Base-by-base conservation (phyloP, 1,140 invertebrate genomes). In the Branchinecta lynchi region DNA sequence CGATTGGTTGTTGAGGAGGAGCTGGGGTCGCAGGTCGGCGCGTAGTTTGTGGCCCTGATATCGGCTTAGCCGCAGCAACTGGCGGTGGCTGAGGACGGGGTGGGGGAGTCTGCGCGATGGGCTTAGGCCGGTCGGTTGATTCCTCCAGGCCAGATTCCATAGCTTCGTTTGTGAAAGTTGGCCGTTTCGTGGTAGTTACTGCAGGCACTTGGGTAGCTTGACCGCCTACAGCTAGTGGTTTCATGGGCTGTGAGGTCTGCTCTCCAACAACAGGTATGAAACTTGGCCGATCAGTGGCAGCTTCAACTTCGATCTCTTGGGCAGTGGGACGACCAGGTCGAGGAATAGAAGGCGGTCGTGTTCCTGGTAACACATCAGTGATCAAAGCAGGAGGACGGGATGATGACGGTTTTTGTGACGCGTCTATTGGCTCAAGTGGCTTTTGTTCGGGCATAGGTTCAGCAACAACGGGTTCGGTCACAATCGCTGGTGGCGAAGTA, bases 171-270 rank as follows among this genome's bases (percentile, higher is more conserved):
- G 32, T 32, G 7, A 69, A 7, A 7, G 70, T 46, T 69, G 67
- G 70, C 10, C 44, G 66, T 9, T 68, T 44, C 15, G 70, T 32
- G 10, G 67, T n/a, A 15, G 69, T 44, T 20, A 68, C 67, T 71
- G 67, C 43, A 8, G 67, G 43, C 66, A 60, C 43, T 6, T 68
- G 32, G 32, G 32, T 32, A 32, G 32, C 32, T 32, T 32, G 32
- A 32, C 32, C 32, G 32, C 32, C 32, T 32, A 32, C 32, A 32
- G 32, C 32, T 32, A 32, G 32, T 32, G 32, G 32, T 32, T 32
- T 32, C 32, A 32, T 32, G 5, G 32, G 2, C 32, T 32, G 32
- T 32, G 32, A 32, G 32, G 32, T 5, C 1, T 32, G 32, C 32
- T 32, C 32, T 32, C 5, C 32, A 32, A 32, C 32, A 5, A 32